Evolutionary conservation across 2,797 vertebrate genomes (phyloP), one percentile per base, ranked within the genome.

Genomic region (Loris lydekkerianus): DNA sequence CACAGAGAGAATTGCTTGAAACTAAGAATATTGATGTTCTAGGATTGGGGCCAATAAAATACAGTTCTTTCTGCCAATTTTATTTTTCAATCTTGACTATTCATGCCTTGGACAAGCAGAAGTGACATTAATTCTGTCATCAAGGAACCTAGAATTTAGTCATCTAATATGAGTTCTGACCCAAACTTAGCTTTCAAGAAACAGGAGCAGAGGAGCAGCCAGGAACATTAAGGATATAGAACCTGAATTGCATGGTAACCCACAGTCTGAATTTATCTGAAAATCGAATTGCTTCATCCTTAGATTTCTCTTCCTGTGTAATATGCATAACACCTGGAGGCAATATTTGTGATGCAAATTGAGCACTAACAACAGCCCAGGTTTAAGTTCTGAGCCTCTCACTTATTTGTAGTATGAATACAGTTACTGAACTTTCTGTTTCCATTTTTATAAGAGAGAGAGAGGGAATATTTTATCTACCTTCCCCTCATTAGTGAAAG

Each of bases 11-110:
- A 20, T 7, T 27, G 15, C 43, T 83, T 87, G 18, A n/a, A 69
- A 86, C 93, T 0, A 0, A 81, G 87, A 92, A 78, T 53, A 85
- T 34, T 93, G 93, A 96, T 95, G 84, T 97, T 91, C 95, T 63
- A 96, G 93, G 93, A 83, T 10, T 93, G 72, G 83, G 53, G 75
- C 82, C 29, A 95, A 67, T 80, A 96, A 97, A 81, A 49, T 96
- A 75, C 46, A 85, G 25, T 95, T 94, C 95, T 92, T 97, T 84
- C 86, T 53, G 0, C 87, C 95, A 96, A 70, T 93, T 83, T 0
- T 0, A 23, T 95, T 97, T 97, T 88, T 92, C 95, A 94, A 95
- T 92, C 90, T 97, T 67, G 78, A 95, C 96, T 67, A 15, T 88
- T 96, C 89, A 94, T 25, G 46, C 87, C 83, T 92, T 94, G 87